A percentile compares a stretch with the other conserved stretches of the same genome.
Conservation (phyloP, 1,140 invertebrate genomes). For the Ceratosolen fusciceps region DNA sequence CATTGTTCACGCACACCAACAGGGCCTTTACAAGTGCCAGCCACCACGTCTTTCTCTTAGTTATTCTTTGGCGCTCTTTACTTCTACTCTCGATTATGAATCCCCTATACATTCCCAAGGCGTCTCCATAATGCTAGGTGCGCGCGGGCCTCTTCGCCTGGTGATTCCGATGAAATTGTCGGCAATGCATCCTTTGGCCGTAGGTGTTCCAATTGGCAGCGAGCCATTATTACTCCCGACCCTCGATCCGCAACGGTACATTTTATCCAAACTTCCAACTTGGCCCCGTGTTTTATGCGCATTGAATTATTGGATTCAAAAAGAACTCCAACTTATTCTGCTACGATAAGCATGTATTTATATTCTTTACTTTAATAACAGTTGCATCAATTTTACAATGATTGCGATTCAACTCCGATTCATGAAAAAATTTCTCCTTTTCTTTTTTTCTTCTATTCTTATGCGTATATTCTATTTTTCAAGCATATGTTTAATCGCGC, state of each 20-base stretch:
- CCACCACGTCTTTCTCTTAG: neutral
- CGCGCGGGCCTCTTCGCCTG: neutral
- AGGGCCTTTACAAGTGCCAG: neutral
- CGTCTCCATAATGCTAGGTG: neutral
- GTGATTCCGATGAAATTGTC: neutral
- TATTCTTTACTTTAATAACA: neutral
- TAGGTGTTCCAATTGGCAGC: neutral
- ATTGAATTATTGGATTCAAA: neutral
- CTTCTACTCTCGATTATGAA: neutral
- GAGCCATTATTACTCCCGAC: neutral
- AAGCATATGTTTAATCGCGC: neutral
- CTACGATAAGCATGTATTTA: neutral
- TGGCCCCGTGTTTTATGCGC: neutral
- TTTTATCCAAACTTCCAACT: neutral
- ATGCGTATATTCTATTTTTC: neutral
- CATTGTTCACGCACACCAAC: constrained; percentile 28
- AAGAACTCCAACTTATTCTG: neutral
- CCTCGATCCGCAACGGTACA: neutral
- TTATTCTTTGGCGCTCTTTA: neutral
- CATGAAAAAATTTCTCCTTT: neutral
- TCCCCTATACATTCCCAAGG: neutral
- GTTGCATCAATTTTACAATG: neutral
- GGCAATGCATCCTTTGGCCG: neutral
- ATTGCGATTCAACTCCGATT: neutral
- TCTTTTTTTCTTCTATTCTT: too few species aligned